Evolutionary conservation across 2,888 invertebrate species (phyloP).

Genomic region (Chymomyza amoena): DNA sequence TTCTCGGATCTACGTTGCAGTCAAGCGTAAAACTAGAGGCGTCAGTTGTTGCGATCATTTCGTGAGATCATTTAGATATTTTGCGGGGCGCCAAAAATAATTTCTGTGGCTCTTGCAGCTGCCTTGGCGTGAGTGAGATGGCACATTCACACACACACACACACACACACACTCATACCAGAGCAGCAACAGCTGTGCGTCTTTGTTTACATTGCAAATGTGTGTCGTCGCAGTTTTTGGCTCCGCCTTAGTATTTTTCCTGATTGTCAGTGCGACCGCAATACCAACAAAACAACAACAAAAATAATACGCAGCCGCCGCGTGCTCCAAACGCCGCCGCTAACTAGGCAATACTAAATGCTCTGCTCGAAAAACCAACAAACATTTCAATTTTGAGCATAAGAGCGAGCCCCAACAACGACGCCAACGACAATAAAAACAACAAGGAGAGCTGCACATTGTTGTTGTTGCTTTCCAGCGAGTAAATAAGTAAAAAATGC

Average conservation of each 20-base stretch:
- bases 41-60: not conserved
- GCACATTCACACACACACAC: not conserved
- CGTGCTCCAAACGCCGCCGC: slow-evolving; percentile 35
- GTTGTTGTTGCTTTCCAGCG: not conserved
- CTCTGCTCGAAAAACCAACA: not conserved
- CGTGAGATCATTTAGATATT: not conserved
- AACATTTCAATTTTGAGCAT: slow-evolving; percentile 31
- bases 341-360: slow-evolving; percentile 55
- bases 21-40: slow-evolving; percentile 39
- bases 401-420: not conserved
- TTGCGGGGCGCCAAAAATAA: not conserved
- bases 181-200: not conserved
- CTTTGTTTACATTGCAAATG: slow-evolving; percentile 17
- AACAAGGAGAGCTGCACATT: not conserved
- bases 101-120: not conserved
- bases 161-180: not conserved
- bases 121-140: not conserved
- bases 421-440: not conserved
- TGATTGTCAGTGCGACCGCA: not conserved
- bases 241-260: slow-evolving; percentile 1
- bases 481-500: not conserved
- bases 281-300: not conserved
- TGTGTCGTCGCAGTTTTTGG: slow-evolving; percentile 3
- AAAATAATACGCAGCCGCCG: not conserved
- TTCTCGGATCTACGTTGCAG: slow-evolving; percentile 19